Conservation (phyloP, 2,113 vertebrate genomes). For the Lepisosteus oculatus region DNA sequence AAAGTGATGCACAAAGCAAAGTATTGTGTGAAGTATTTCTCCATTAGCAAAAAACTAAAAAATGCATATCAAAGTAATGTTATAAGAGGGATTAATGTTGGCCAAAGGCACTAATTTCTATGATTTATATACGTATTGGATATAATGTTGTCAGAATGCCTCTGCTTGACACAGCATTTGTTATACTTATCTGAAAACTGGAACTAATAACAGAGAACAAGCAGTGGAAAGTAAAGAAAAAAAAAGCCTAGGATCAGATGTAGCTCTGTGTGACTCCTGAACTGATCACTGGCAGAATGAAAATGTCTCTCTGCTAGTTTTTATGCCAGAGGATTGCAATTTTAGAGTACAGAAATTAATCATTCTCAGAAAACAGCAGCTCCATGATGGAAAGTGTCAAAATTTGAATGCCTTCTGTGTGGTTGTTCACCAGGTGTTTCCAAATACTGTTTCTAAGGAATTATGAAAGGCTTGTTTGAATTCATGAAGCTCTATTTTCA, state of each 20-base stretch:
- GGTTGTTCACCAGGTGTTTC: neutral
- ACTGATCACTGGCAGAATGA: too few species aligned
- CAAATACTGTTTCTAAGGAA: neutral
- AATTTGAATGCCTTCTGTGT: neutral
- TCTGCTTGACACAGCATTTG: neutral
- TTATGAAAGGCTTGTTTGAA: too few species aligned
- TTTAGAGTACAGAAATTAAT: conserved; percentile 8
- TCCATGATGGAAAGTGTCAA: conserved; percentile 4
- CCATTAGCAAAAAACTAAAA: too few species aligned
- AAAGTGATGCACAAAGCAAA: too few species aligned
- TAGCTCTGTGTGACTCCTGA: neutral
- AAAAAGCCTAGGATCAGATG: neutral
- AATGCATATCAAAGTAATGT: too few species aligned
- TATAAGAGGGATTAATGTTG: neutral
- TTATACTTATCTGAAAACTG: neutral
- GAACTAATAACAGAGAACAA: neutral
- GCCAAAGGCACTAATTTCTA: neutral
- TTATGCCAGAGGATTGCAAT: neutral
- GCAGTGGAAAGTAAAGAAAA: neutral
- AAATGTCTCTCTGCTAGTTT: too few species aligned
- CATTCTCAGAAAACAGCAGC: conserved; percentile 8
- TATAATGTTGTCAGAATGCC: too few species aligned
- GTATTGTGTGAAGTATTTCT: too few species aligned
- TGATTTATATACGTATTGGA: too few species aligned
- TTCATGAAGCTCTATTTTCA: too few species aligned